Conservation (phyloP, 2,797 vertebrate species). For the Babyrousa celebensis region DNA sequence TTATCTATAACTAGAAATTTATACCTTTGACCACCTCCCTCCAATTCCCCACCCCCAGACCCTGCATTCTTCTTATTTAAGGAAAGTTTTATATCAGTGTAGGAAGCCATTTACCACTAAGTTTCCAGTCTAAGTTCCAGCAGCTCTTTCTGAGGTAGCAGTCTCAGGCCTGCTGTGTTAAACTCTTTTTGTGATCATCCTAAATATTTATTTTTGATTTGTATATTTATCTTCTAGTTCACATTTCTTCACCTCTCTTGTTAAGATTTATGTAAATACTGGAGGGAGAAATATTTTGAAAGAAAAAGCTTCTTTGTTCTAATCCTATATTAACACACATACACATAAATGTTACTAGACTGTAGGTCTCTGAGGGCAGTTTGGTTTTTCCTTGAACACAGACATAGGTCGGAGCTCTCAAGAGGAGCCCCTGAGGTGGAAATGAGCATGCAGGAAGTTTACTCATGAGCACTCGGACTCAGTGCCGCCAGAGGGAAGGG, state of each 20-base stretch:
- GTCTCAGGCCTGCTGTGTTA: too few species aligned
- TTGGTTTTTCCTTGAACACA: not conserved
- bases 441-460: too few species aligned
- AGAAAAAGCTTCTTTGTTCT: not conserved
- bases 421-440: not conserved
- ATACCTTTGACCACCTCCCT: too few species aligned
- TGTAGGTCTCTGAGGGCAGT: not conserved
- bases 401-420: not conserved
- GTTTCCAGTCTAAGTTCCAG: too few species aligned
- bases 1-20: too few species aligned
- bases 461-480: too few species aligned
- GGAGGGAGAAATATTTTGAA: slow-evolving; percentile 27
- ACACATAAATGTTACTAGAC: not conserved
- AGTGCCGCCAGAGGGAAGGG: too few species aligned
- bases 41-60: too few species aligned
- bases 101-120: too few species aligned
- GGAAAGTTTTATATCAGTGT: too few species aligned
- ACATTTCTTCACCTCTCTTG: not conserved
- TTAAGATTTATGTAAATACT: slow-evolving; percentile 41
- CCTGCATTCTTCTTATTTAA: too few species aligned
- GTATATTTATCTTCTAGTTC: not conserved
- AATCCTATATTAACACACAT: not conserved
- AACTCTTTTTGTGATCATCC: not conserved
- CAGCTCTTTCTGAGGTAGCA: too few species aligned
- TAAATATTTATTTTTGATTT: not conserved